These are phyloP conservation scores for Numenius arquata DNA, from an alignment of 2,113 vertebrate species.

Conservation along the genomic window DNA sequence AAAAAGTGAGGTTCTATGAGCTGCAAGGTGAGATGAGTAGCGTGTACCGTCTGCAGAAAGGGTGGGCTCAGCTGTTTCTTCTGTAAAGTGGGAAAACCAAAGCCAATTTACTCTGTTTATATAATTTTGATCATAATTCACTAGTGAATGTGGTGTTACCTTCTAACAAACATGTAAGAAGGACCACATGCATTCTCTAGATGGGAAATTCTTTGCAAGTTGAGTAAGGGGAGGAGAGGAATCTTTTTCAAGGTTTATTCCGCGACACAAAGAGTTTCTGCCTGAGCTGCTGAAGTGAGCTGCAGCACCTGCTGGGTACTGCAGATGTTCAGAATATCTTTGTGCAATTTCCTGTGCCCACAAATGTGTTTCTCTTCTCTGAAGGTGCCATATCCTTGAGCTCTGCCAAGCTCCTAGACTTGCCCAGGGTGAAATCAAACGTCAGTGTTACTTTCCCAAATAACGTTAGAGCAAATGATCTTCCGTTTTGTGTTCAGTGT, in stretches of 20 bases:
- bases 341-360: background rate
- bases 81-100: background rate
- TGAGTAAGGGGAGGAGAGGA: background rate
- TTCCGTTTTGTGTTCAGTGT: background rate
- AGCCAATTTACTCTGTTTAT: background rate
- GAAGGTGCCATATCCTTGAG: background rate
- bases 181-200: background rate
- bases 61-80: background rate
- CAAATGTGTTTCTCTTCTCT: background rate
- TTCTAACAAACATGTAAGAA: background rate
- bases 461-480: background rate
- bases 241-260: background rate
- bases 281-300: background rate
- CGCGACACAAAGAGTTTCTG: background rate
- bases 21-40: background rate
- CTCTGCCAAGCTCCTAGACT: background rate
- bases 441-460: background rate
- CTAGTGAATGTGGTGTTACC: background rate
- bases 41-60: background rate
- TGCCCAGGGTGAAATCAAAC: background rate
- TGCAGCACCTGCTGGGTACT: background rate
- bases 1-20: background rate
- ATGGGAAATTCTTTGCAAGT: background rate
- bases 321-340: background rate
- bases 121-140: background rate